phyloP scores from a whole-genome alignment of 2,113 vertebrate genomes.

The Pachycephala philippinensis region DNA sequence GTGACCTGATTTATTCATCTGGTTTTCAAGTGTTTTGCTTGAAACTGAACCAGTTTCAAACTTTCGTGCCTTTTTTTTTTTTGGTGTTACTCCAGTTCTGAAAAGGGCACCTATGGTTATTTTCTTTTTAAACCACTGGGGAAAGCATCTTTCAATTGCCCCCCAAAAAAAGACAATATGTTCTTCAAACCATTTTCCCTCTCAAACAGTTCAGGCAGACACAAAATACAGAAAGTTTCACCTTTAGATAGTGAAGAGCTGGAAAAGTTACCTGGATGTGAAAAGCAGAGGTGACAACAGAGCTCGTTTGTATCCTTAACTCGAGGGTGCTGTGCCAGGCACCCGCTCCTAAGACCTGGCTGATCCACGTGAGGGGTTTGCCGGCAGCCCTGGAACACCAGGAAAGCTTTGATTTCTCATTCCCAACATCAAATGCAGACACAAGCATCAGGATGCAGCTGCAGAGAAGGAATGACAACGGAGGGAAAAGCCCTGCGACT shows the following conservation, averaged over 20 bases:
- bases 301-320: not conserved
- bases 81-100: not conserved
- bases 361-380: not conserved
- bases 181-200: not conserved
- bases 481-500: not conserved
- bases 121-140: not conserved
- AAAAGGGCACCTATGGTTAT: not conserved
- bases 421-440: not conserved
- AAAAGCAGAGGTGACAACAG: not conserved
- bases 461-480: not conserved
- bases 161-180: not conserved
- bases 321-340: not conserved
- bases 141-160: not conserved
- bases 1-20: not conserved
- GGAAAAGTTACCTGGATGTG: not conserved
- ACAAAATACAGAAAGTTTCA: not conserved
- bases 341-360: accelerated
- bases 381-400: not conserved
- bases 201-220: not conserved
- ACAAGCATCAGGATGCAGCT: not conserved
- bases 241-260: not conserved
- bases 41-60: not conserved
- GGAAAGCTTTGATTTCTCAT: not conserved
- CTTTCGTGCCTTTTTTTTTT: not conserved
- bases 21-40: not conserved